Base-by-base conservation (phyloP, 2,888 invertebrate genomes). In the Caenorhabditis sp. region DNA sequence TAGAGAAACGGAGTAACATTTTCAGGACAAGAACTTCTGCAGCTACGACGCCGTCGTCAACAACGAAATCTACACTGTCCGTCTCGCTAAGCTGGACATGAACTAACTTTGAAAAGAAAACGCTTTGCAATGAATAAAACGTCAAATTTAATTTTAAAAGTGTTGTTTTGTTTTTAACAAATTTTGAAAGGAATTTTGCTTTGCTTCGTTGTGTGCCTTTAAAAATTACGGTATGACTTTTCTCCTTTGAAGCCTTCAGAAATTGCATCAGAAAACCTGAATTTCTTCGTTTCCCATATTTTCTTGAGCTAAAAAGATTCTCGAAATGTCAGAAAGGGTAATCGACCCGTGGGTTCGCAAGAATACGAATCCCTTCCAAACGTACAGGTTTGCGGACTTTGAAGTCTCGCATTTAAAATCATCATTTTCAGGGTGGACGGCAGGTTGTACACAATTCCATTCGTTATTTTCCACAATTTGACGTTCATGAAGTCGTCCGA, bases 1-100 rank as follows among this genome's bases (percentile, higher is more conserved):
- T 9, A 0, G 15, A 17, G n/a, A 37, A 53, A 35, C 9, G 20
- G 32, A 45, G 3, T 45, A 20, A 6, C 30, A 11, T 7, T 55
- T 74, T 24, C 43, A 78, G 75, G 78, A 81, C 62, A 68, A 58
- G 61, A 79, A 81, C 77, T 81, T 81, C 81, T 81, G 81, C 63
- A 76, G 76, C 41, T 81, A 81, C 56, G 75, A 68, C 39, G 68
- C 77, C n/a, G 9, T 62, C 37, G 8, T 55, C 2, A 50, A 75
- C 24, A 15, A 26, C 2, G 71, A 68, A 26, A 50, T 81, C 22
- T 79, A 65, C 59, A 75, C 77, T 15, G 65, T 81, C 20, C 66
- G 79, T 17, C 58, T 81, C 17, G 81, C 79, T n/a, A 74, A 74
- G 37, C 76, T 81, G 26, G 81, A 81, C 48, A 78, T 70, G 76